Evolutionary conservation across 2,888 invertebrate genomes (phyloP).

Genomic region (Caenorhabditis sulstoni): DNA sequence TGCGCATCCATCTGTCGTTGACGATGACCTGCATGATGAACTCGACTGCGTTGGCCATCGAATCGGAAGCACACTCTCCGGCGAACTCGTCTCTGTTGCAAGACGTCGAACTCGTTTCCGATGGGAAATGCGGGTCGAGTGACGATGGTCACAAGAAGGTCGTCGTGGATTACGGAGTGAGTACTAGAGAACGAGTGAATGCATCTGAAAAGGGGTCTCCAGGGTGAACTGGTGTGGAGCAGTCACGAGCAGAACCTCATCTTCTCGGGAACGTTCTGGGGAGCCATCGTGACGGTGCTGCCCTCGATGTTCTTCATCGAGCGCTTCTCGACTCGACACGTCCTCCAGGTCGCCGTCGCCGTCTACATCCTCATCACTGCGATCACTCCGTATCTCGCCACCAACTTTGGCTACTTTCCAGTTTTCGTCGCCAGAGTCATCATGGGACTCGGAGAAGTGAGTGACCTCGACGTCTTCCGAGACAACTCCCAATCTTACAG

Average conservation of each 20-base stretch:
- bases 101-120: slow-evolving; percentile 13
- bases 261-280: slow-evolving; percentile 75
- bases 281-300: slow-evolving; percentile 67
- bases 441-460: slow-evolving; percentile 74
- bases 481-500: slow-evolving; percentile 29
- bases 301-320: slow-evolving; percentile 74
- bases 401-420: slow-evolving; percentile 58
- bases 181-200: too few relatives aligned
- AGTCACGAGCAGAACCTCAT: slow-evolving; percentile 70
- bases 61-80: slow-evolving; percentile 7
- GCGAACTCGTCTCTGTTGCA: too few relatives aligned
- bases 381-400: slow-evolving; percentile 69
- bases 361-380: slow-evolving; percentile 56
- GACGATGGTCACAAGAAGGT: slow-evolving; percentile 45
- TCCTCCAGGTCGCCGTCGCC: slow-evolving; percentile 50
- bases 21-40: slow-evolving; percentile 68
- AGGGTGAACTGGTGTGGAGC: slow-evolving; percentile 72
- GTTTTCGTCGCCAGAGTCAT: slow-evolving; percentile 69
- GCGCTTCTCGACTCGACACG: slow-evolving; percentile 44
- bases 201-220: too few relatives aligned
- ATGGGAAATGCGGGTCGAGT: slow-evolving; percentile 17
- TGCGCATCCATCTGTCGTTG: slow-evolving; percentile 55
- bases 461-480: neutral
- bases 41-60: slow-evolving; percentile 57
- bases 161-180: slow-evolving; percentile 60